Conservation (phyloP, 1,140 invertebrate species). For the Pseudomyrmex sp. region DNA sequence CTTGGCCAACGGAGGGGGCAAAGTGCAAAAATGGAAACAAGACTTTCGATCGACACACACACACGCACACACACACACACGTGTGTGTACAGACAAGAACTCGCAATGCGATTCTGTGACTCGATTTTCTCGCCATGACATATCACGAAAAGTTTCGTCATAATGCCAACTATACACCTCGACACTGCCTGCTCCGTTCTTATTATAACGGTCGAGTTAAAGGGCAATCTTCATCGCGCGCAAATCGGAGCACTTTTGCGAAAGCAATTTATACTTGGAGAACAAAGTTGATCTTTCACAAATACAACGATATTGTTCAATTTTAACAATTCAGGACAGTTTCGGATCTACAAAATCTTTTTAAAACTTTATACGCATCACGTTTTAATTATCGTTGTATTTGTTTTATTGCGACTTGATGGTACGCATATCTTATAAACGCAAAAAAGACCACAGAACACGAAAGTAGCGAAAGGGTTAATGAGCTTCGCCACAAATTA, state of each 20-base stretch:
- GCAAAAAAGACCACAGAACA: neutral
- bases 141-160: constrained; percentile 81
- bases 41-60: constrained; percentile 40
- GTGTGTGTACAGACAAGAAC: neutral
- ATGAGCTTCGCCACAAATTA: constrained; percentile 58
- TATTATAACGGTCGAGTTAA: constrained; percentile 76
- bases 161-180: constrained; percentile 70
- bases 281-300: neutral
- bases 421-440: neutral
- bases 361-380: too few relatives aligned
- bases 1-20: constrained; percentile 13
- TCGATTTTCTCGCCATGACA: constrained; percentile 75
- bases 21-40: constrained; percentile 54
- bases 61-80: neutral
- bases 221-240: constrained; percentile 67
- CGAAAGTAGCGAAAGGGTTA: constrained; percentile 24
- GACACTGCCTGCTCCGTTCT: constrained; percentile 65
- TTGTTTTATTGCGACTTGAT: neutral
- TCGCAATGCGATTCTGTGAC: constrained; percentile 64
- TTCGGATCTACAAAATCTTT: too few relatives aligned
- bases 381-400: too few relatives aligned
- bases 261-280: constrained; percentile 54
- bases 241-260: constrained; percentile 71
- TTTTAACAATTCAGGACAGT: neutral
- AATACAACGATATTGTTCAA: neutral